Conservation (phyloP, 2,888 invertebrate species). For the Fragum sueziense region DNA sequence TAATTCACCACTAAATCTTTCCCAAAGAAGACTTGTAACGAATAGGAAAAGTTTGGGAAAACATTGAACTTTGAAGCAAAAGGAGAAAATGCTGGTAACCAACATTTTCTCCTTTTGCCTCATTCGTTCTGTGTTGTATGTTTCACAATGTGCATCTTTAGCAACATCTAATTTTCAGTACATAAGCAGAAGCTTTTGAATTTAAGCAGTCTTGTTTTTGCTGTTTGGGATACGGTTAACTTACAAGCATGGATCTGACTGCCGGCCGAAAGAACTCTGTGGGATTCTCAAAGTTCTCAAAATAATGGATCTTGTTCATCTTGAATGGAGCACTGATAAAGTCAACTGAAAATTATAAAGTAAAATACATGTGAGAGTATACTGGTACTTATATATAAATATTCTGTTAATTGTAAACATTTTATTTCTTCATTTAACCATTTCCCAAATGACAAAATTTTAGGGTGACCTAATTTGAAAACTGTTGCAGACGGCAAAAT, state of each 20-base stretch:
- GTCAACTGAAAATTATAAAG: constrained; percentile 72
- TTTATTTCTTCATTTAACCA: too few species aligned
- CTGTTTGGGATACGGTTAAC: constrained; percentile 32
- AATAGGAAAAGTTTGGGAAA: background rate
- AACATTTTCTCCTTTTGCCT: background rate
- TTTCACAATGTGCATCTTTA: too few species aligned
- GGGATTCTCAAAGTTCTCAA: constrained; percentile 77
- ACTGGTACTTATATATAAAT: too few species aligned
- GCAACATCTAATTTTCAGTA: too few species aligned
- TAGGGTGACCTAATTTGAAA: too few species aligned
- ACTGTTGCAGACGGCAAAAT: too few species aligned
- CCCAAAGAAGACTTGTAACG: too few species aligned
- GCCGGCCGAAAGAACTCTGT: constrained; percentile 81
- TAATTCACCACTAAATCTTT: too few species aligned
- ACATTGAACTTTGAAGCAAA: background rate
- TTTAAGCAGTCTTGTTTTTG: background rate
- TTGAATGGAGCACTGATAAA: constrained; percentile 79
- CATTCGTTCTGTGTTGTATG: background rate
- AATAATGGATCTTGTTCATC: constrained; percentile 77
- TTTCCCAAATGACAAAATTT: too few species aligned
- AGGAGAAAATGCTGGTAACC: background rate
- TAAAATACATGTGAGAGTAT: too few species aligned
- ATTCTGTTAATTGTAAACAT: too few species aligned
- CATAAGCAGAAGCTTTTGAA: too few species aligned
- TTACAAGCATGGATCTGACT: constrained; percentile 78